A percentile compares a stretch with the other conserved stretches of the same genome.
Evolutionary conservation across 2,113 vertebrate genomes (phyloP).

Genomic region (Toxotes jaculatrix): DNA sequence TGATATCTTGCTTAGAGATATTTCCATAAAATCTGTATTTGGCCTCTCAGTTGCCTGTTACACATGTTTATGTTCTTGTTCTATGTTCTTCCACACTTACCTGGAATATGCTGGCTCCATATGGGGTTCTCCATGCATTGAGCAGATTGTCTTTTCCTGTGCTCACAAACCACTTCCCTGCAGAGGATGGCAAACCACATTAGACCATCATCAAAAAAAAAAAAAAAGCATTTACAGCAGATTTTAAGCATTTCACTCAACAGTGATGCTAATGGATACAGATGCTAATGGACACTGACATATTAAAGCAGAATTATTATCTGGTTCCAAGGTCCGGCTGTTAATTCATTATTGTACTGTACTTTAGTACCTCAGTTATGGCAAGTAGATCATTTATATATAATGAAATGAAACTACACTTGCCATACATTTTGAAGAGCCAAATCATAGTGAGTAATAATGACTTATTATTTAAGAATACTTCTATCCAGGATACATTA

Average conservation of each 20-base stretch:
- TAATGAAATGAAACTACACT: background rate
- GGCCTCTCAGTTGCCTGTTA: slow-evolving; percentile 10
- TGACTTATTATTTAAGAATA: background rate
- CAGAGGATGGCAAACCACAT: slow-evolving; percentile 40
- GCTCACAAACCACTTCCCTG: slow-evolving; percentile 99
- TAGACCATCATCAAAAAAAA: background rate
- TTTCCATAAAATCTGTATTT: background rate
- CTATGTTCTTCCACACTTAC: slow-evolving; percentile 71
- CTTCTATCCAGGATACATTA: background rate
- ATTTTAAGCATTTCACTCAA: background rate
- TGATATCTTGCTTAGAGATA: background rate
- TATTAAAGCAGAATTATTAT: background rate
- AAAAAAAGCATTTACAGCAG: background rate
- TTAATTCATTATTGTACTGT: background rate
- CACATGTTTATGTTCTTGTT: background rate
- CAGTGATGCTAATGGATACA: background rate
- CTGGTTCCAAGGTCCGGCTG: background rate
- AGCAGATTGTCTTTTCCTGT: slow-evolving; percentile 98
- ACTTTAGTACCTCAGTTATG: background rate
- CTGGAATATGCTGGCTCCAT: slow-evolving; percentile 98
- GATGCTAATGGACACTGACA: background rate
- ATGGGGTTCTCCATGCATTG: slow-evolving; percentile 97
- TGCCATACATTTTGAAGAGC: background rate
- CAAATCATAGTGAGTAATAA: background rate
- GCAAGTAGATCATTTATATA: background rate